Evolutionary conservation across 2,797 vertebrate genomes (phyloP), one percentile per base, ranked within the genome.

Genomic region (Pipistrellus nathusii): DNA sequence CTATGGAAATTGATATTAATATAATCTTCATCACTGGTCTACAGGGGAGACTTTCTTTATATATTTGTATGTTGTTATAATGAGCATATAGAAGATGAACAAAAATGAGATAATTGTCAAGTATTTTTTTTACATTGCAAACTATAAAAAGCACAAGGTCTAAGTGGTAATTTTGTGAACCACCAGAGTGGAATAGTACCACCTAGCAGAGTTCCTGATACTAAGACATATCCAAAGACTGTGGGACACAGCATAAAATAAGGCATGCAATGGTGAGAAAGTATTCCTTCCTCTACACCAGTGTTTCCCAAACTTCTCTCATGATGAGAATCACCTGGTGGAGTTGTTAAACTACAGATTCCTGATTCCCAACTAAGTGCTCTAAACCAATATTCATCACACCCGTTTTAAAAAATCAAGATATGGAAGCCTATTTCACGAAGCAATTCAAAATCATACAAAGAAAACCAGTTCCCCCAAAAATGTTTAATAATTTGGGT

Each of bases 401-500:
- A 76, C 9, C 10, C 44, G 46, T 76, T 69, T 57, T 32, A 71
- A 41, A 68, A 75, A 88, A 93, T 88, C 21, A 86, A 88, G 69
- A 85, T 23, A 12, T 48, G 51, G 38, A 92, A 93, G 89, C 32
- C 25, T 77, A 82, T 66, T 82, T 92, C 32, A 90, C 53, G 13
- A 76, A 80, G 71, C 15, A 91, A 81, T 77, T 91, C 53, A 71
- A 71, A 87, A 30, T 85, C 46, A n/a, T 57, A 46, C 59, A 88
- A 92, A 90, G 75, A 35, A 95, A 85, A 88, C 41, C 23, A 48
- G 53, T 82, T 38, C n/a, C 32, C 35, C 32, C 12, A 18, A 87
- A 88, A 88, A 82, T 62, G 57, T 55, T 64, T 78, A 90, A 69
- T 73, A 83, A 90, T 88, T n/a, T 76, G 53, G 14, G 21, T 81